phyloP scores from a whole-genome alignment of 2,797 vertebrate genomes.

The Clarias pachynema region DNA sequence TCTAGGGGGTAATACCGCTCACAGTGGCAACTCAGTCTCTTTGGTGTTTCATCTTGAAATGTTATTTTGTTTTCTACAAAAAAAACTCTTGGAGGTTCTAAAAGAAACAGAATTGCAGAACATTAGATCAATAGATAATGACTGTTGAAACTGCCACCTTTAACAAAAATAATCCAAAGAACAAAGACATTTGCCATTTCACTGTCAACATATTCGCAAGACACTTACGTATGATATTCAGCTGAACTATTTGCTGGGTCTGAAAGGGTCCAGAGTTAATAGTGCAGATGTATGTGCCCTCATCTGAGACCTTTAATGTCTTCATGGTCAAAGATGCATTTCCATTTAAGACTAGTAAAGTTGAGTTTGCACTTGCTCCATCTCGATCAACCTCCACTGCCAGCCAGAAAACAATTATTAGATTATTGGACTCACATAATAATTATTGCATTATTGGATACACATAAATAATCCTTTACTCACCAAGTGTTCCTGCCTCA shows the following conservation, averaged over 20 bases:
- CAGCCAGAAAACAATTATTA: not conserved
- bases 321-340: slow-evolving; percentile 75
- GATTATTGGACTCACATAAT: not conserved
- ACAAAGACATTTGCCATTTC: not conserved
- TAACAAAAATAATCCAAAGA: not conserved
- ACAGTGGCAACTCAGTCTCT: slow-evolving; percentile 75
- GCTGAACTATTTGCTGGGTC: slow-evolving; percentile 79
- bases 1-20: slow-evolving; percentile 85
- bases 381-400: slow-evolving; percentile 64
- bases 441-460: not conserved
- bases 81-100: slow-evolving; percentile 72
- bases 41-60: slow-evolving; percentile 56
- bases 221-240: slow-evolving; percentile 76
- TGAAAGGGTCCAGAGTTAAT: slow-evolving; percentile 69
- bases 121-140: not conserved
- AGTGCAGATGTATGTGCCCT: slow-evolving; percentile 82
- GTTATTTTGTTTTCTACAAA: slow-evolving; percentile 68
- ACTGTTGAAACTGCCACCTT: not conserved
- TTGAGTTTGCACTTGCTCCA: slow-evolving; percentile 64
- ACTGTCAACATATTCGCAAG: not conserved
- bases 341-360: slow-evolving; percentile 64
- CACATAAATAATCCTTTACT: slow-evolving; percentile 29
- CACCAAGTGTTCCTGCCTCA: slow-evolving; percentile 63
- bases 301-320: slow-evolving; percentile 73
- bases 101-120: slow-evolving; percentile 6